Evolutionary conservation across 2,888 invertebrate genomes (phyloP).

Genomic region (Caenorhabditis virilis): DNA sequence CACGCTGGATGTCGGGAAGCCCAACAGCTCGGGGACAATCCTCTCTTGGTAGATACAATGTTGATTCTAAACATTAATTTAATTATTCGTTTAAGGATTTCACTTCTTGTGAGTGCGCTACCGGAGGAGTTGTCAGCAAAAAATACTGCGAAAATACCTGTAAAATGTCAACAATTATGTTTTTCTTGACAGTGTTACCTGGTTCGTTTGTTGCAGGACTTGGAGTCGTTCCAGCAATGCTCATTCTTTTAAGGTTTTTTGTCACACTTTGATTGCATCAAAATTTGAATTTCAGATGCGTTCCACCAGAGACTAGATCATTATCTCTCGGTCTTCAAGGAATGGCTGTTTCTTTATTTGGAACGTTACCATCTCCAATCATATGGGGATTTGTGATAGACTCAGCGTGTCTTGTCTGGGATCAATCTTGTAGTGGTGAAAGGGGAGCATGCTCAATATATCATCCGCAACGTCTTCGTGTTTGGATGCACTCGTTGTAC

Average conservation of each 20-base stretch:
- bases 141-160: slow-evolving; percentile 63
- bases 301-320: slow-evolving; percentile 63
- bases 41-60: not conserved
- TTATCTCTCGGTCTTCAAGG: slow-evolving; percentile 65
- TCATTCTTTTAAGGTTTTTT: slow-evolving; percentile 53
- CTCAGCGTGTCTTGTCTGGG: slow-evolving; percentile 70
- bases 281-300: slow-evolving; percentile 50
- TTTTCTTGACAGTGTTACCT: slow-evolving; percentile 62
- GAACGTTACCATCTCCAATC: slow-evolving; percentile 69
- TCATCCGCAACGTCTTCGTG: slow-evolving; percentile 64
- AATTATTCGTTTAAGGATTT: slow-evolving; percentile 62
- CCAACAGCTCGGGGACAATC: slow-evolving; percentile 17
- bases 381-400: slow-evolving; percentile 70
- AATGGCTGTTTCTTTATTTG: slow-evolving; percentile 62
- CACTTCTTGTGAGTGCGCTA: slow-evolving; percentile 61
- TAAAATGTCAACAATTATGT: slow-evolving; percentile 48
- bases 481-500: slow-evolving; percentile 64
- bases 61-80: too few species aligned
- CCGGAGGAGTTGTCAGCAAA: slow-evolving; percentile 56
- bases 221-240: slow-evolving; percentile 57
- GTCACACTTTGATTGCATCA: too few species aligned
- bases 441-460: slow-evolving; percentile 70
- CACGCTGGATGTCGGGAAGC: slow-evolving; percentile 67
- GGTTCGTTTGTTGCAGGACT: slow-evolving; percentile 62
- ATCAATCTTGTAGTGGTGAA: slow-evolving; percentile 63